A percentile compares a stretch with the other conserved stretches of the same genome.
phyloP scores from a whole-genome alignment of 2,888 invertebrate species.

The Ellobium chinense region DNA sequence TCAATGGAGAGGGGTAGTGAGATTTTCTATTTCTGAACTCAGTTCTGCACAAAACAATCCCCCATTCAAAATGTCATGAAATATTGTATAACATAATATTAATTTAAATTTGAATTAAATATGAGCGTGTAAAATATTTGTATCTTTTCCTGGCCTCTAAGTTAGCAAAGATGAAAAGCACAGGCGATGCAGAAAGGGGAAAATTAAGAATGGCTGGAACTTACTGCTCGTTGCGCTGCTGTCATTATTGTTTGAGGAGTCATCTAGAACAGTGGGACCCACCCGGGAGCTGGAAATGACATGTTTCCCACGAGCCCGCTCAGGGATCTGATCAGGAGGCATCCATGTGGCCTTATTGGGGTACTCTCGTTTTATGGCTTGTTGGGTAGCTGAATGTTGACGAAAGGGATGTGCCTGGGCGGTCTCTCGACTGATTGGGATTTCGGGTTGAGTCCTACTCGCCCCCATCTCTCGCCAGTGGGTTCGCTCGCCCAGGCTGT shows the following conservation, averaged over 20 bases:
- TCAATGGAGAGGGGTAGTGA: too few species aligned
- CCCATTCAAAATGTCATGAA: too few species aligned
- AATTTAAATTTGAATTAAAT: too few species aligned
- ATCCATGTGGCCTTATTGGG: neutral
- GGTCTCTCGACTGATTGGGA: neutral
- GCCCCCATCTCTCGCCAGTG: slow-evolving; percentile 21
- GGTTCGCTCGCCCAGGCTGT: slow-evolving; percentile 22
- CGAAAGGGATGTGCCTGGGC: too few species aligned
- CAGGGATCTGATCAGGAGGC: slow-evolving; percentile 23
- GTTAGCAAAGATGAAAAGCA: too few species aligned
- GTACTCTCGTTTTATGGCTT: neutral
- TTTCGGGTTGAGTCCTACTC: neutral
- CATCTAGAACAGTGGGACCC: neutral
- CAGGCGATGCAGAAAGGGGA: too few species aligned
- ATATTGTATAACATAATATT: too few species aligned
- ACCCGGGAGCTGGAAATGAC: neutral
- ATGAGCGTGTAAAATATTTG: too few species aligned
- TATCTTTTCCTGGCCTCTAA: too few species aligned
- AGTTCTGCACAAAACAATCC: too few species aligned
- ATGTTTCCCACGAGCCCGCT: slow-evolving; percentile 26
- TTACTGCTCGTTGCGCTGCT: neutral
- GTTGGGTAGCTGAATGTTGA: neutral
- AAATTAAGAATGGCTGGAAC: neutral
- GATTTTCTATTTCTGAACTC: too few species aligned
- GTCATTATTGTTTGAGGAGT: neutral